Evolutionary conservation across 2,113 vertebrate genomes (phyloP), one percentile per base, ranked within the genome.

Genomic region (Chionis minor): DNA sequence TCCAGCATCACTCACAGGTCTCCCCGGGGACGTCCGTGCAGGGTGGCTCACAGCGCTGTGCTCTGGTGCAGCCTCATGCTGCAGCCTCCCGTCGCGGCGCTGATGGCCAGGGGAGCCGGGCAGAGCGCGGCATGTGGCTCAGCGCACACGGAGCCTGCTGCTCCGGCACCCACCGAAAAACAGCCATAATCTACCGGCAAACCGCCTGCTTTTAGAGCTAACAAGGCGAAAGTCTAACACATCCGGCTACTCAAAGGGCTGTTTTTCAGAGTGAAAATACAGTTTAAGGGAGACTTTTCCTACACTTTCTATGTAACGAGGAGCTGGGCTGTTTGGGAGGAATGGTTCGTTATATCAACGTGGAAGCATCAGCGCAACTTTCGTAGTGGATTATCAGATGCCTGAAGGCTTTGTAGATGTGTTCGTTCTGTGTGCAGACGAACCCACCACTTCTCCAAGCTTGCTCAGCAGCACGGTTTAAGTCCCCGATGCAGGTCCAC

Each of bases 401-500:
- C 80, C 98, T 98, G 96, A 99, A 99, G 81, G 98, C 98, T 58
- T 95, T 97, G 97, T 99, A 99, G 92, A 99, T 98, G 40, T 97
- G 33, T 6, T 97, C 74, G 8, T 99, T 99, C 91, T 97, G 97
- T 13, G 98, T 98, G 77, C 99, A 99, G 82, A 99, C 80, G 82
- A 99, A 98, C 7, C 99, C 99, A 49, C 99, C 99, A 18, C 98
- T 98, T 93, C 98, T 98, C 98, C 97, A 98, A 58, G 98, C 96
- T 92, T 99, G 99, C 38, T 97, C 66, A 0, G 77, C 95, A 83
- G 98, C 97, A 26, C 99, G 98, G 95, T 99, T 99, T 92, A 99
- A 92, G 83, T 99, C 99, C 87, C 99, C 99, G 20, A 99, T 96
- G 74, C 99, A 99, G 20, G 97, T 98, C 98, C 99, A 98, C 78